Conservation (phyloP, 2,888 invertebrate species). For the Cheilosia scutellata region DNA sequence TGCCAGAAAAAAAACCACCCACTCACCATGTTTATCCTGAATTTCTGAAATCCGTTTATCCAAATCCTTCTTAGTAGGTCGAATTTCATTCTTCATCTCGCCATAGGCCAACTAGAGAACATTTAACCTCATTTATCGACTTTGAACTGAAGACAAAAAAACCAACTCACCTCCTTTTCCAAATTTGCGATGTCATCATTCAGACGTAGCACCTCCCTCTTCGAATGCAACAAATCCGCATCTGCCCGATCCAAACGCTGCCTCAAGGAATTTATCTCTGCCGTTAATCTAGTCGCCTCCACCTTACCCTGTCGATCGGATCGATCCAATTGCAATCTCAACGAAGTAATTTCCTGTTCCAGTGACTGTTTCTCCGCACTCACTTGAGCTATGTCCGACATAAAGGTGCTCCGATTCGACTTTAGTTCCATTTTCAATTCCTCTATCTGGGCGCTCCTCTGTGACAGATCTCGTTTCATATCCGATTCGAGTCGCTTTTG, state of each 20-base stretch:
- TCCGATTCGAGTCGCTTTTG: conserved; percentile 91
- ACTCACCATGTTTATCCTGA: conserved; percentile 93
- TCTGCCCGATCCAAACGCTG: conserved; percentile 91
- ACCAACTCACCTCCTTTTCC: conserved; percentile 89
- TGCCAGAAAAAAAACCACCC: conserved; percentile 3
- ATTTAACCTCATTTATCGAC: neutral
- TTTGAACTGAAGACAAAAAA: conserved; percentile 34
- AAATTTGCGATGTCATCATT: conserved; percentile 91
- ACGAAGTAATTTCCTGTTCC: conserved; percentile 91
- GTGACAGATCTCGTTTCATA: conserved; percentile 90
- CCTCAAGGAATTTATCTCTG: conserved; percentile 89
- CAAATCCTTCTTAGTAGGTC: conserved; percentile 88
- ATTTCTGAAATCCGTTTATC: conserved; percentile 90
- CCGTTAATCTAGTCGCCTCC: conserved; percentile 89
- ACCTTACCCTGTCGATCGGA: conserved; percentile 91
- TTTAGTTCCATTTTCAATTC: conserved; percentile 92
- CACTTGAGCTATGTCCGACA: conserved; percentile 91
- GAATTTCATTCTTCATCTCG: conserved; percentile 86
- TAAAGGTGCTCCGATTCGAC: conserved; percentile 88
- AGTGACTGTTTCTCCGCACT: conserved; percentile 91
- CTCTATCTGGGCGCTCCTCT: conserved; percentile 90
- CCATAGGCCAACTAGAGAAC: conserved; percentile 86
- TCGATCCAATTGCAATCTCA: conserved; percentile 88
- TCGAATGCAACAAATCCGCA: conserved; percentile 91
- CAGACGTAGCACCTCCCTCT: conserved; percentile 91